Evolutionary conservation across 2,113 vertebrate genomes (phyloP), one percentile per base, ranked within the genome.

Genomic region (Mugil cephalus): DNA sequence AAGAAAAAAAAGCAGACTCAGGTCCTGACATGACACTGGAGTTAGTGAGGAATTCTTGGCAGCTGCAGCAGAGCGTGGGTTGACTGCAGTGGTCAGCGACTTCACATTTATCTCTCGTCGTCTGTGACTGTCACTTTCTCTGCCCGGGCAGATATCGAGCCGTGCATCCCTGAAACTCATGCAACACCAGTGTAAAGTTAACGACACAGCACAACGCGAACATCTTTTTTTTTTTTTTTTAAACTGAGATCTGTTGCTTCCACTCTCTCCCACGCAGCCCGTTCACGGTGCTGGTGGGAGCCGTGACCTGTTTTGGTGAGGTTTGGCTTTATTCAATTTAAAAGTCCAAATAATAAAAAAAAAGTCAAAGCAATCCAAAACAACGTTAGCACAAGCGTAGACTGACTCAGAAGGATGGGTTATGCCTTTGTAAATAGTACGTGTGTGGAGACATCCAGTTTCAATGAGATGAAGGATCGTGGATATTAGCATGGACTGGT

Each of bases 341-440:
- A 11, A 63, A 35, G 45, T 42, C 54, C 17, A 54, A n/a, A n/a
- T n/a, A n/a, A n/a, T n/a, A n/a, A n/a, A n/a, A n/a, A n/a, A n/a
- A n/a, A n/a, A n/a, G 52, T 58, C 42, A 83, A 80, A 78, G 61
- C 54, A 69, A 73, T 85, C 69, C 54, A 77, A 73, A 80, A 76
- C 67, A 68, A 72, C 21, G 54, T 77, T 45, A 68, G 66, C 85
- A 88, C 78, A 80, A 87, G 77, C 64, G 14, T 50, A 19, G 70
- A 78, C 17, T 38, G 58, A 40, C 17, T 54, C 54, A 18, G 1
- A 69, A 18, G 35, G 42, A 36, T 46, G 35, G 35, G n/a, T 61
- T 58, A 48, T 59, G 61, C 39, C 38, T 68, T 74, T 85, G 86
- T 88, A 83, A 85, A 83, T 83, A 63, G 30, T 43, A 50, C 30